Evolutionary conservation across 1,140 invertebrate genomes (phyloP), one percentile per base, ranked within the genome.

Genomic region (Oppia nitens): DNA sequence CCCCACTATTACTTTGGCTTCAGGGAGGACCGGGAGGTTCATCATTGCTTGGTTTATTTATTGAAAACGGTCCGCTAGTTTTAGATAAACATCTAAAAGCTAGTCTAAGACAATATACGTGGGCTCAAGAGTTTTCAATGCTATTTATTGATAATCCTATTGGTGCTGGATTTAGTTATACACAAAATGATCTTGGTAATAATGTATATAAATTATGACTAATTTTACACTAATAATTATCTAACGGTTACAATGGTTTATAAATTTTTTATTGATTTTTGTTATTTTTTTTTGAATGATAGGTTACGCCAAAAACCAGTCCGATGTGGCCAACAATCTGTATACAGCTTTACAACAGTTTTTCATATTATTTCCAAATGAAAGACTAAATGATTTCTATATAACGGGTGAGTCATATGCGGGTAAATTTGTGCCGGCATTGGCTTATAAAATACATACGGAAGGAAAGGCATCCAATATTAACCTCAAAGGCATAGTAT

Each of bases 91-190:
- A 82, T 55, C 75, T 76, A 17, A 78, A 74, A 66, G 62, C 81
- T 77, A 69, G 64, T 69, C 67, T 75, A 0, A 50, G 84, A 27
- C 77, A 82, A 66, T 80, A 79, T 50, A 81, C 81, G 6, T 91
- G 87, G 87, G 81, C 79, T 55, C 71, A 75, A 17, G 78, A 76
- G 3, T 82, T 84, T 65, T 82, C 84, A 66, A 66, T 91, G 26
- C 74, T 91, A 20, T 91, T 84, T 65, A 83, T 91, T 56, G 88
- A 92, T 67, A 89, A 87, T 70, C 88, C 87, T 4, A 86, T 87
- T 47, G 85, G 84, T 1, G 83, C 84, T 21, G 72, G 72, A n/a
- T 65, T 60, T 47, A 60, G 57, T 26, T 64, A 60, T 40, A 65
- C 64, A 12, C 17, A 55, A 20, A 69, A 76, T 63, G 56, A 57